A percentile compares a stretch with the other conserved stretches of the same genome.
Conservation (phyloP, 2,797 vertebrate species). For the Hyperoplus lanceolatus region DNA sequence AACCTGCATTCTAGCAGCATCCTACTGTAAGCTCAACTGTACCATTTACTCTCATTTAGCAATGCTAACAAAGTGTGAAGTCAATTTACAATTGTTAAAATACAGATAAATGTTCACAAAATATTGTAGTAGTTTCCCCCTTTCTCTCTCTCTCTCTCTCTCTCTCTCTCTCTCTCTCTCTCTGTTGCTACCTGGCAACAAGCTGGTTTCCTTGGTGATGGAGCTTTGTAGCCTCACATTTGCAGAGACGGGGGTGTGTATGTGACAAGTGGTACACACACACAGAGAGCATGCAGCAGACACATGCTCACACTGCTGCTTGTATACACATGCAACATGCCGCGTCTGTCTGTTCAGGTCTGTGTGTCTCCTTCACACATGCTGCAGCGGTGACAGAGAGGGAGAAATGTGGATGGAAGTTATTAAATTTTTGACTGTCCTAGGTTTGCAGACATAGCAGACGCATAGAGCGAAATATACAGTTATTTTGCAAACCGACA, state of each 20-base stretch:
- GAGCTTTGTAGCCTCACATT: constrained; percentile 78
- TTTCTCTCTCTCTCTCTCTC: constrained; percentile 33
- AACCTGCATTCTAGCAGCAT: neutral
- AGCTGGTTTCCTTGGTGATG: constrained; percentile 83
- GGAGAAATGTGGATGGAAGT: no score
- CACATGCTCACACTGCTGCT: constrained; percentile 41
- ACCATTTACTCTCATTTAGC: neutral
- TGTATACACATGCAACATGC: neutral
- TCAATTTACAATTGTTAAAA: neutral
- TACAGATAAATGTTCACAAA: no score
- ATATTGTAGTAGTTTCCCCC: constrained; percentile 10
- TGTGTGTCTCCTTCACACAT: no score
- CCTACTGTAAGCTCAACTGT: neutral
- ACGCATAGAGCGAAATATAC: no score
- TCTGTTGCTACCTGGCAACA: constrained; percentile 83
- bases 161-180: constrained; percentile 37
- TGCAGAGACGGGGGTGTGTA: constrained; percentile 65
- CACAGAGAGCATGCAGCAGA: constrained; percentile 61
- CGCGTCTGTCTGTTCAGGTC: no score
- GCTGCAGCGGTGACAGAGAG: no score
- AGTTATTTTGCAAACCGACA: no score
- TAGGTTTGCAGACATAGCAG: no score
- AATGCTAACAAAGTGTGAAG: constrained; percentile 7
- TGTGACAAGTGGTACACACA: constrained; percentile 66
- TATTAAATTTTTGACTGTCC: no score